Evolutionary conservation across 2,888 invertebrate species (phyloP).

Genomic region (Lydus trimaculatus): DNA sequence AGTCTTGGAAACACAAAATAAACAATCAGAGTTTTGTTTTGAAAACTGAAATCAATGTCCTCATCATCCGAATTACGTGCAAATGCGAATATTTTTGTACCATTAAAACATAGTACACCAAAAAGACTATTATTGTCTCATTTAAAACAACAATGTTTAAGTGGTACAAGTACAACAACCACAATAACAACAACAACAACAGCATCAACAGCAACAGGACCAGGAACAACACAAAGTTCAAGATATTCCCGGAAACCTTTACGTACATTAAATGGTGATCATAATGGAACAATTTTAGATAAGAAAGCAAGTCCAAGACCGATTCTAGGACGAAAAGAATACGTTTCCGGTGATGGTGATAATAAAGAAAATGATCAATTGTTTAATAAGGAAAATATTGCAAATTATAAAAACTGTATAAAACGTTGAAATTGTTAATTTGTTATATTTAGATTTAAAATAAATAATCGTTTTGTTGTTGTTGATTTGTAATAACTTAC

Average conservation of each 20-base stretch:
- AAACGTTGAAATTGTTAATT: neutral
- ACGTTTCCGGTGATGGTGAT: neutral
- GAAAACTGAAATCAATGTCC: neutral
- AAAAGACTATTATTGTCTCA: neutral
- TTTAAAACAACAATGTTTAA: neutral
- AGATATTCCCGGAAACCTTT: slow-evolving; percentile 26
- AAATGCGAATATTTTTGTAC: slow-evolving; percentile 2
- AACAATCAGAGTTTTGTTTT: too few relatives aligned
- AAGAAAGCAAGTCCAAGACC: neutral
- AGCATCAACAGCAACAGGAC: neutral
- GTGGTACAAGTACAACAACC: neutral
- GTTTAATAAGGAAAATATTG: neutral
- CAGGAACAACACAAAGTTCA: slow-evolving; percentile 24
- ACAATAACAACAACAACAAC: neutral
- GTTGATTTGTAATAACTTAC: slow-evolving; percentile 23
- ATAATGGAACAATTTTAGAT: neutral
- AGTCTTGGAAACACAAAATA: slow-evolving; percentile 48
- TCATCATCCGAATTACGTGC: slow-evolving; percentile 10
- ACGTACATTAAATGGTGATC: neutral
- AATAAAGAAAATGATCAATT: neutral
- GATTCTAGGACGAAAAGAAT: slow-evolving; percentile 14
- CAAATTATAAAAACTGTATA: neutral
- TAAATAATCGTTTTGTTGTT: neutral
- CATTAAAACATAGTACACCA: neutral
- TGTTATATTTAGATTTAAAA: neutral